Evolutionary conservation across 2,888 invertebrate genomes (phyloP).

Genomic region (Gymnocheta viridis): DNA sequence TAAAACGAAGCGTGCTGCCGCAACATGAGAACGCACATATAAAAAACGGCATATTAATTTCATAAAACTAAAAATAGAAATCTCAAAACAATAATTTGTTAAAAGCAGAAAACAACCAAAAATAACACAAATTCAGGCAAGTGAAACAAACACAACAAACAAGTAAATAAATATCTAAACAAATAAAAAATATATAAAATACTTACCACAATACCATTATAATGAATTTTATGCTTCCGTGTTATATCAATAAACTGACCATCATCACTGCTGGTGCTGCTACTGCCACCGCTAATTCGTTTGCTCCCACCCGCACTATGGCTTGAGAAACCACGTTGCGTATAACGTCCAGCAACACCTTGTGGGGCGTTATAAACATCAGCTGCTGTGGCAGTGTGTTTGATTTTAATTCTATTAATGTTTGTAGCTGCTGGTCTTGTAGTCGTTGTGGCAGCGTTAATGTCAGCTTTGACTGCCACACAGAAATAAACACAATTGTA

Average conservation of each 20-base stretch:
- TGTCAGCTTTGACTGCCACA: slow-evolving; percentile 45
- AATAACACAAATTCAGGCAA: slow-evolving; percentile 41
- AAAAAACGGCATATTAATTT: slow-evolving; percentile 40
- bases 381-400: not conserved
- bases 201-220: slow-evolving; percentile 81
- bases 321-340: not conserved
- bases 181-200: slow-evolving; percentile 13
- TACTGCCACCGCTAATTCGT: not conserved
- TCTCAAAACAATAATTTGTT: not conserved
- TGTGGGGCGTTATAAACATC: slow-evolving; percentile 1
- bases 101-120: not conserved
- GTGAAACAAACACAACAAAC: slow-evolving; percentile 25
- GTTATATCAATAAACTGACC: slow-evolving; percentile 77
- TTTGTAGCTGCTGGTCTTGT: slow-evolving; percentile 12
- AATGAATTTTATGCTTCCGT: slow-evolving; percentile 78
- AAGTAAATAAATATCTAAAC: slow-evolving; percentile 33
- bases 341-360: slow-evolving; percentile 18
- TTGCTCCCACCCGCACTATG: slow-evolving; percentile 27
- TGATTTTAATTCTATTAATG: slow-evolving; percentile 19
- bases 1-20: slow-evolving; percentile 2
- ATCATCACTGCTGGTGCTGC: slow-evolving; percentile 39
- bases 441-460: not conserved
- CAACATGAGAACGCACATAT: slow-evolving; percentile 40
- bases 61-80: not conserved
- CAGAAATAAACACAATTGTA: slow-evolving; percentile 72